These are phyloP conservation scores for Daktulosphaira vitifoliae DNA, from an alignment of 1,140 invertebrate species.

Conservation along the genomic window DNA sequence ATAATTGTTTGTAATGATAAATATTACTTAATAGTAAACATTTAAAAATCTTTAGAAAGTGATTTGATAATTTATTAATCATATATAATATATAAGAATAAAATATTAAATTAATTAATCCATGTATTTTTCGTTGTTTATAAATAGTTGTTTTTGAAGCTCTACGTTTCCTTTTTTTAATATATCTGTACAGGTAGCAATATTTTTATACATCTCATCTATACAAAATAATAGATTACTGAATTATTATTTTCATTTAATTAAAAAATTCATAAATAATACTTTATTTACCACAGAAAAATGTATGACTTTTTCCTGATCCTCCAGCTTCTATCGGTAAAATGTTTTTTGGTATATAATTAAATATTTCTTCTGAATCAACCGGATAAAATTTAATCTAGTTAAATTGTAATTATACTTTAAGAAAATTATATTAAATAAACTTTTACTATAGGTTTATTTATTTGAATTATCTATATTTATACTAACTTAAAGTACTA, in stretches of 20 bases:
- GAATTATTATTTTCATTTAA: background rate
- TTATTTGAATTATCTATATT: no score
- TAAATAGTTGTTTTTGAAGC: background rate
- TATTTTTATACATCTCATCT: constrained; percentile 10
- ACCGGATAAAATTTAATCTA: background rate
- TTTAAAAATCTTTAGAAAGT: no score
- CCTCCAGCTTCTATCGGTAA: constrained; percentile 1
- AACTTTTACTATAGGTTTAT: no score
- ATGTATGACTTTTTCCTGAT: background rate
- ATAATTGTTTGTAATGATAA: no score
- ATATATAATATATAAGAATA: no score
- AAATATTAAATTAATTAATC: no score
- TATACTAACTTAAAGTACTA: no score
- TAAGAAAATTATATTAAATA: no score
- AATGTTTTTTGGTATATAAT: background rate
- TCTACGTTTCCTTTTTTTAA: background rate
- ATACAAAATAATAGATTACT: background rate
- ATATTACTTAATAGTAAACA: no score
- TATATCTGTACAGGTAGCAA: background rate
- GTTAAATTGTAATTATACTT: no score
- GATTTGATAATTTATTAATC: no score
- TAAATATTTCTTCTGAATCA: constrained; percentile 3
- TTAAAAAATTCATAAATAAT: no score
- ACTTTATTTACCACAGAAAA: background rate
- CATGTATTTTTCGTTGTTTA: background rate